phyloP scores from a whole-genome alignment of 2,888 invertebrate species.

The Gerris lacustris region DNA sequence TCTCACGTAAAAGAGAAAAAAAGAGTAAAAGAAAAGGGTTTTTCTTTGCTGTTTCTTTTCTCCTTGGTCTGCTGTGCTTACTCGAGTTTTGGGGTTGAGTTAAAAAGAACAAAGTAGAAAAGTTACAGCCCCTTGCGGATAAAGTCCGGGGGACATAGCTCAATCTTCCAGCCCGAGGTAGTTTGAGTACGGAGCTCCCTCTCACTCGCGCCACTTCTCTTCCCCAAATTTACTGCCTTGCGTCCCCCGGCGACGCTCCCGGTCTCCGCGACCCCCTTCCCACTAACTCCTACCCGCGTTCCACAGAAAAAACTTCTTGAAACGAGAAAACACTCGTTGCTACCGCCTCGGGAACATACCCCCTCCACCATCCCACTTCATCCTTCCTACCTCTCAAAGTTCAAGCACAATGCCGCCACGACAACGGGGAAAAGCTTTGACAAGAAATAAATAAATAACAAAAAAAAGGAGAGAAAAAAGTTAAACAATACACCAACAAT shows the following conservation, averaged over 20 bases:
- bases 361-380: background rate
- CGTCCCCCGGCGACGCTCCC: background rate
- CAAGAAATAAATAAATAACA: conserved; percentile 1
- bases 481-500: no score
- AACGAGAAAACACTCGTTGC: background rate
- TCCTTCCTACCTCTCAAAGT: background rate
- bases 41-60: no score
- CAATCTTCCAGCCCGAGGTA: background rate
- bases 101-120: background rate
- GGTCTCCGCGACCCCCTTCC: background rate
- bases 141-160: background rate
- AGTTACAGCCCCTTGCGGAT: background rate
- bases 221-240: background rate
- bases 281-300: no score
- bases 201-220: no score
- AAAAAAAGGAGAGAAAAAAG: background rate
- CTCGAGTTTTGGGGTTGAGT: no score
- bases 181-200: no score
- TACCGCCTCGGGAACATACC: background rate
- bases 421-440: background rate
- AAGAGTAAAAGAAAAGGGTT: no score
- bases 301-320: background rate
- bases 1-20: no score
- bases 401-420: no score
- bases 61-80: no score